Base-by-base conservation (phyloP, 1,140 invertebrate genomes). In the Drosophila micromelanica region DNA sequence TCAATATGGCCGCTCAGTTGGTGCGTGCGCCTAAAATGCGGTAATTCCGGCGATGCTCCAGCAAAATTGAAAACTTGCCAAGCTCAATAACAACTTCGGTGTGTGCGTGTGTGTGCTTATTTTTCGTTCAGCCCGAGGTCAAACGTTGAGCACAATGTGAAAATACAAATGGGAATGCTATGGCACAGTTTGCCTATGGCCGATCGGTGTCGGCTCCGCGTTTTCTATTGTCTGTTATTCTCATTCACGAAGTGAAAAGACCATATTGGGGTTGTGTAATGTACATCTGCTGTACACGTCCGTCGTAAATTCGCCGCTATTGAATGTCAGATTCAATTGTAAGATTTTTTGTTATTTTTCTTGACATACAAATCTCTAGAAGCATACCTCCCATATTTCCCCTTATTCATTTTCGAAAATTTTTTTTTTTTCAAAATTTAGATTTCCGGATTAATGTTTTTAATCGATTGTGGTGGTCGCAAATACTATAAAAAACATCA, bases 51-150 rank as follows among this genome's bases (percentile, higher is more conserved):
- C 35, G 15, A 57, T 15, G 42, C 37, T 51, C 32, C 45, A 37
- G 59, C 59, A 68, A 82, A 82, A 80, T 86, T 86, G 79, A 86
- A 82, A 86, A 80, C 48, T 68, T 57, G 59, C 68, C 70, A 73
- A 48, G 42, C 63, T 60, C 68, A 40, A 61, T 43, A 69, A 55
- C 55, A 52, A 37, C 49, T 55, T 49, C 5, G 7, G 15, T 20
- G 9, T 38, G 37, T 55, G 17, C 27, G 15, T 40, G 20, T 23
- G n/a, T 42, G 2, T 52, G 40, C 51, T 49, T 30, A 42, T 38
- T 63, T 49, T 35, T 37, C 23, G 48, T 5, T 30, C 15, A 32
- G 51, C 27, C 68, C 12, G n/a, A 40, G 55, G 37, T 60, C 15
- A 23, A 0, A 23, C 15, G 1, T 45, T 46, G 42, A 45, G 35